Base-by-base conservation (phyloP, 1,140 invertebrate species). In the Drosophila azteca region DNA sequence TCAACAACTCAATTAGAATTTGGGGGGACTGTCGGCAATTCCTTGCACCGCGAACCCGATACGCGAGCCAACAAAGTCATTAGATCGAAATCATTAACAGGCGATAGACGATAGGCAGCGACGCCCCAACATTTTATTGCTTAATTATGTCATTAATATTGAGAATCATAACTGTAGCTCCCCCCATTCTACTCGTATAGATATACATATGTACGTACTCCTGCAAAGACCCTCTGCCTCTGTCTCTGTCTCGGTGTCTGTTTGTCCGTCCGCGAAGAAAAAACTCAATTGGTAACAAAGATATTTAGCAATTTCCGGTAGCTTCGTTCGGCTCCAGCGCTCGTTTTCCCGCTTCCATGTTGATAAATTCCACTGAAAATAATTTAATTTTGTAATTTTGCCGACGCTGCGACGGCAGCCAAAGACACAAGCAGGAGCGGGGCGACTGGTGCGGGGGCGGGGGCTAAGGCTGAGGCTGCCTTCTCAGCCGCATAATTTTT, bases 251-350 rank as follows among this genome's bases (percentile, higher is more conserved):
- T 41, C 51, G 22, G 17, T 26, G 22, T 44, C 54, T 6, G 26
- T 53, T 29, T 53, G 51, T 31, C 29, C 3, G 29, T 31, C 8
- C 8, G 31, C 31, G 8, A 9, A 2, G 20, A 35, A 67, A 74
- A 51, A 71, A 77, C 61, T 61, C 80, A 83, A 83, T 79, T 79
- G 81, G 63, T 75, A 85, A 74, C 77, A 81, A 75, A 83, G 78
- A 85, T 81, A 85, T 87, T 81, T 75, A 82, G 78, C 82, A 85
- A 85, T 87, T 87, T 85, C 82, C 82, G 73, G 80, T 41, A 52
- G 66, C 62, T 58, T 54, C 48, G 48, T 65, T 71, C 35, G 35
- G 11, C 35, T 39, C 11, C 35, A 13, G 3, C 35, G 35, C 35
- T 11, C 11, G 3, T 11, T 39, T 11, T 11, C 35, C 11, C 5